These are phyloP conservation scores for Orussus abietinus DNA, from an alignment of 1,140 invertebrate species.

Conservation along the genomic window DNA sequence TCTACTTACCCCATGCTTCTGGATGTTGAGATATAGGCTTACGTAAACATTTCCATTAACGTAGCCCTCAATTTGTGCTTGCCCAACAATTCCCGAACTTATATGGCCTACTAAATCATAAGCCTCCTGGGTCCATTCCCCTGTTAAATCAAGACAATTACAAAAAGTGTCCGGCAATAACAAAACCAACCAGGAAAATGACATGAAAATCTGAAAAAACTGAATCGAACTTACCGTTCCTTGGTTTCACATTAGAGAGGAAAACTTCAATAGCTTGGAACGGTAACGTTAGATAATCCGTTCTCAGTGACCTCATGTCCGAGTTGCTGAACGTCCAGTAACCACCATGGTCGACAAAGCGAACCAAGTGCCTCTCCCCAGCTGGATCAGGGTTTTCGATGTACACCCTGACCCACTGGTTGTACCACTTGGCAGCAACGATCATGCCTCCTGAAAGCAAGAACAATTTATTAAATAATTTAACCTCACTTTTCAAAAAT, in stretches of 20 bases:
- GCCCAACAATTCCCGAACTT: slow-evolving; percentile 73
- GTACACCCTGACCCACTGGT: slow-evolving; percentile 86
- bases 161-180: too few relatives aligned
- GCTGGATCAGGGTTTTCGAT: slow-evolving; percentile 69
- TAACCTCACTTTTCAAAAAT: too few relatives aligned
- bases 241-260: slow-evolving; percentile 82
- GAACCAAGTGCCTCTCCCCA: slow-evolving; percentile 71
- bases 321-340: slow-evolving; percentile 73
- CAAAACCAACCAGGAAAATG: slow-evolving; percentile 1
- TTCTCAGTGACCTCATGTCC: slow-evolving; percentile 80
- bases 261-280: slow-evolving; percentile 95
- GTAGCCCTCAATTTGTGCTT: slow-evolving; percentile 82
- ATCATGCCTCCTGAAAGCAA: slow-evolving; percentile 72
- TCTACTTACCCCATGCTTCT: slow-evolving; percentile 40
- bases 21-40: slow-evolving; percentile 42
- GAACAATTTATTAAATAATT: too few relatives aligned
- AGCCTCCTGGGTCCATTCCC: slow-evolving; percentile 71
- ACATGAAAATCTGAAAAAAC: slow-evolving; percentile 14
- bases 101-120: slow-evolving; percentile 70
- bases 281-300: slow-evolving; percentile 87
- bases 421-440: slow-evolving; percentile 77
- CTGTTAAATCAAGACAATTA: slow-evolving; percentile 23
- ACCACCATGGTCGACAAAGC: slow-evolving; percentile 92
- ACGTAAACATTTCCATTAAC: slow-evolving; percentile 54
- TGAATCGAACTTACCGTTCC: slow-evolving; percentile 60